Conservation (phyloP, 2,888 invertebrate genomes). For the Tupiocoris notatus region DNA sequence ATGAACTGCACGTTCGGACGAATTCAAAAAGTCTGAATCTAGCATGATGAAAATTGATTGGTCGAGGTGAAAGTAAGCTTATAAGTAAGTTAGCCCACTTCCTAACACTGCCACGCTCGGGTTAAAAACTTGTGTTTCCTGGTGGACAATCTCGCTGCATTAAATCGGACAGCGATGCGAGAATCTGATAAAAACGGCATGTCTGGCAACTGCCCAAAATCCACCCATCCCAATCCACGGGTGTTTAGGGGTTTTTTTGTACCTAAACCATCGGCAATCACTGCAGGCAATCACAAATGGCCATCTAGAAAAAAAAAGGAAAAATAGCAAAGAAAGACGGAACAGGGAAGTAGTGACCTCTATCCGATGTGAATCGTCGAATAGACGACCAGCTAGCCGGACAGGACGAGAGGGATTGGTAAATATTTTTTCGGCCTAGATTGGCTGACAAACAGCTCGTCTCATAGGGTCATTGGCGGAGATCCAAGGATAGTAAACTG, state of each 20-base stretch:
- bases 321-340: not conserved
- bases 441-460: not conserved
- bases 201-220: not conserved
- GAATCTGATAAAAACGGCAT: not conserved
- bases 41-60: no score
- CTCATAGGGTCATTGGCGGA: not conserved
- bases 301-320: not conserved
- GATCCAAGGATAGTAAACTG: not conserved
- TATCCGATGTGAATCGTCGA: not conserved
- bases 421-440: not conserved
- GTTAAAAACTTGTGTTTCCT: no score
- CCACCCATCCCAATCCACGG: not conserved
- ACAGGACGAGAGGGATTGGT: not conserved
- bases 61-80: no score
- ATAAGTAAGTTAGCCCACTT: no score
- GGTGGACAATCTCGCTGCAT: no score
- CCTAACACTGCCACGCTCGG: no score
- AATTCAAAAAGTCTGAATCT: no score
- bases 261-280: not conserved
- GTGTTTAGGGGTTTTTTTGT: not conserved
- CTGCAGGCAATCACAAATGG: not conserved
- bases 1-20: not conserved
- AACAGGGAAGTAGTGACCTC: not conserved
- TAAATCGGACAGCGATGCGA: not conserved
- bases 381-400: not conserved